Conservation (phyloP, 2,888 invertebrate species). For the Clostera curtula region DNA sequence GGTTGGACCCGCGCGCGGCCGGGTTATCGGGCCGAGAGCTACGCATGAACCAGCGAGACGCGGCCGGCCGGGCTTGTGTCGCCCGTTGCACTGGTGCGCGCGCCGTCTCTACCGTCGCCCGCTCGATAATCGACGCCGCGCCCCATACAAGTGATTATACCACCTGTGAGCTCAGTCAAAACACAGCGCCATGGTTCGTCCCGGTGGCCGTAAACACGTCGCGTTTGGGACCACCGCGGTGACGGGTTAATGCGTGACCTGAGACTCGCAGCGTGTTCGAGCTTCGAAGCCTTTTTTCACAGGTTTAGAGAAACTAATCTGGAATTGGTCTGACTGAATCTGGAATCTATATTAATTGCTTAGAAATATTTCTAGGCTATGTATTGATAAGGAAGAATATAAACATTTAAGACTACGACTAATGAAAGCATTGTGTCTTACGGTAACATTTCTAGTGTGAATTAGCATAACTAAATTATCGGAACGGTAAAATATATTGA, state of each 20-base stretch:
- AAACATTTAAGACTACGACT: too few species aligned
- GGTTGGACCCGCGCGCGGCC: slow-evolving; percentile 43
- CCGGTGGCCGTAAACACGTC: slow-evolving; percentile 17
- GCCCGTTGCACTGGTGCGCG: slow-evolving; percentile 51
- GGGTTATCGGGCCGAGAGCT: slow-evolving; percentile 28
- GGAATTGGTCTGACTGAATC: too few species aligned
- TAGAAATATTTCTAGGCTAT: too few species aligned
- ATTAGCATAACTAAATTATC: too few species aligned
- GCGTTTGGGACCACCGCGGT: neutral
- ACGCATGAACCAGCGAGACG: slow-evolving; percentile 38
- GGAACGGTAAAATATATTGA: too few species aligned
- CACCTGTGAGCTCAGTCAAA: slow-evolving; percentile 70
- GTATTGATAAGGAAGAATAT: too few species aligned
- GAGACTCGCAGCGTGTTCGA: too few species aligned
- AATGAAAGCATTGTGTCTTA: too few species aligned
- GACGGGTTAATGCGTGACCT: neutral
- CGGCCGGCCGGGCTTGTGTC: slow-evolving; percentile 46
- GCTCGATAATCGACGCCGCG: slow-evolving; percentile 53
- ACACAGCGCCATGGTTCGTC: slow-evolving; percentile 55
- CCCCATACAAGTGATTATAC: slow-evolving; percentile 55
- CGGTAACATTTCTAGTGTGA: too few species aligned
- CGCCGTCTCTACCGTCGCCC: slow-evolving; percentile 44
- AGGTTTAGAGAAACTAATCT: too few species aligned
- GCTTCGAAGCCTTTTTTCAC: too few species aligned
- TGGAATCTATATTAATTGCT: too few species aligned